A percentile compares a stretch with the other conserved stretches of the same genome.
These are phyloP conservation scores for Zeugodacus cucurbitae DNA, from an alignment of 1,140 invertebrate genomes.

Conservation along the genomic window DNA sequence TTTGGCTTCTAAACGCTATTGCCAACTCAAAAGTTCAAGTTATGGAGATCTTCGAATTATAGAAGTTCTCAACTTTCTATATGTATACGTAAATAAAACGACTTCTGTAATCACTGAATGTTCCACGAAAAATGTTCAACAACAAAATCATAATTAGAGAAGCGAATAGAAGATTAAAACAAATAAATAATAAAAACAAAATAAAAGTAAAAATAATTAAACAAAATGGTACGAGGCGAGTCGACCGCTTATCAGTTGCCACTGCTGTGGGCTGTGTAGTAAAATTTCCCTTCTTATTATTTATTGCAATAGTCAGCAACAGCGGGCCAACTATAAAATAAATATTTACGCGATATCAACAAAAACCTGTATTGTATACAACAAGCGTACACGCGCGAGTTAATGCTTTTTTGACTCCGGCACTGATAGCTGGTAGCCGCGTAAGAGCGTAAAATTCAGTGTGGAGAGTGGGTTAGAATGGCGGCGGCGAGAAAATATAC, in stretches of 20 bases:
- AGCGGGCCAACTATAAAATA: neutral
- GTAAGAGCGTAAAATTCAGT: neutral
- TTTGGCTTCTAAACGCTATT: too few relatives aligned
- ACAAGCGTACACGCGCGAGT: neutral
- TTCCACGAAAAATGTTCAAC: neutral
- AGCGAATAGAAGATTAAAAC: neutral
- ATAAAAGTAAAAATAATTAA: constrained; percentile 26
- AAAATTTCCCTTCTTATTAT: neutral
- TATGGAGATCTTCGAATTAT: too few relatives aligned
- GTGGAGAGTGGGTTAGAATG: neutral
- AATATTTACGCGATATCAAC: neutral
- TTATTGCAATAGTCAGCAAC: neutral
- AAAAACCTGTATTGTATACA: neutral
- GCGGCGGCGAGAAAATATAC: neutral
- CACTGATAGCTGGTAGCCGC: neutral
- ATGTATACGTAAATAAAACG: too few relatives aligned
- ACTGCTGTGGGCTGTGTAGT: neutral
- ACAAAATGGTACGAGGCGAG: neutral
- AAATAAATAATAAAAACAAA: neutral
- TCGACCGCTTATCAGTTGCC: neutral
- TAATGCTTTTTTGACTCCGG: neutral
- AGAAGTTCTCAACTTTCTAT: too few relatives aligned
- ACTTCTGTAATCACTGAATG: too few relatives aligned
- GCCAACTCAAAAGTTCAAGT: too few relatives aligned
- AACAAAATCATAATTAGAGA: neutral